Evolutionary conservation across 2,113 vertebrate species (phyloP).

Genomic region (Bujurquina vittata): DNA sequence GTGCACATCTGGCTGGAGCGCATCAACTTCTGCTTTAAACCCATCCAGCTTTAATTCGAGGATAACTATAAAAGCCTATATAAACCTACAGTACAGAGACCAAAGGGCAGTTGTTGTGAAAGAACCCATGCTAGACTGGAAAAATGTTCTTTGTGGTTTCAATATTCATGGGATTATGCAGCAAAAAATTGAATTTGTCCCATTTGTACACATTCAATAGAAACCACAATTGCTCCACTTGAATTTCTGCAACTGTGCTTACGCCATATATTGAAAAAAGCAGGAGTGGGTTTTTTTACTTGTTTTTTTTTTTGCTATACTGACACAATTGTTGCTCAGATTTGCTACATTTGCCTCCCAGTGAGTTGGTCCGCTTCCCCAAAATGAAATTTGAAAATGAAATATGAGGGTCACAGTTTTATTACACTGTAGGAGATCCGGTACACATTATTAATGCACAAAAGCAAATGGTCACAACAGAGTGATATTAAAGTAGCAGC

Average conservation of each 20-base stretch:
- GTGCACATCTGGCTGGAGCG: accelerated
- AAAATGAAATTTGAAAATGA: background rate
- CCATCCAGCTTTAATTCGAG: background rate
- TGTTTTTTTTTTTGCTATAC: background rate
- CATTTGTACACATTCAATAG: background rate
- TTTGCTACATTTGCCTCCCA: background rate
- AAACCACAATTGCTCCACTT: background rate
- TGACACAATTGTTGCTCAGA: background rate
- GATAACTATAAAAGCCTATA: background rate
- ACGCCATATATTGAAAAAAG: accelerated
- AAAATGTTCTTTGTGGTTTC: background rate
- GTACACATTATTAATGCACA: background rate
- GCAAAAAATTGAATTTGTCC: background rate
- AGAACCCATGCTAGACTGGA: background rate
- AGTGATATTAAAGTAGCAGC: background rate
- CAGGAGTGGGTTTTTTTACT: no score
- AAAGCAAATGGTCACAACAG: background rate
- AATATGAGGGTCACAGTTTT: background rate
- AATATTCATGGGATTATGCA: background rate
- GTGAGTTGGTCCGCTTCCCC: background rate
- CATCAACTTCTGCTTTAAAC: background rate
- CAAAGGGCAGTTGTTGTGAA: background rate
- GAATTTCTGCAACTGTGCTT: background rate
- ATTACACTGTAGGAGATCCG: background rate
- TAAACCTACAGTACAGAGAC: background rate